Conservation (phyloP, 2,888 invertebrate species). For the Cantharis rustica region DNA sequence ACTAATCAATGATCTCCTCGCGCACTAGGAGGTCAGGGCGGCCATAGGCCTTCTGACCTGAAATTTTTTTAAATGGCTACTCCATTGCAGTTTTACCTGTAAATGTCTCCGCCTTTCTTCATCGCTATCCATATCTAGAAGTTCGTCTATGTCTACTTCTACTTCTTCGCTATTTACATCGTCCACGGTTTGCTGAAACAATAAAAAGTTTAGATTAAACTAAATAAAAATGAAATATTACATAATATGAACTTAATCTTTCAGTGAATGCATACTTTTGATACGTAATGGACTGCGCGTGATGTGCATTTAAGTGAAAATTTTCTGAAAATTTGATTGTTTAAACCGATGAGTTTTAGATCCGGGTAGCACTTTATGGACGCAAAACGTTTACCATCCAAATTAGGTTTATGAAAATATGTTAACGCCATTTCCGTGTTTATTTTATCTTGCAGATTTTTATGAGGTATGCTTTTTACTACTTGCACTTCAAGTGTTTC, state of each 20-base stretch:
- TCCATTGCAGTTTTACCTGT: conserved; percentile 64
- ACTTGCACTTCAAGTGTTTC: neutral
- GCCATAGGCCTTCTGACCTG: too few species aligned
- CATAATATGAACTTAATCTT: neutral
- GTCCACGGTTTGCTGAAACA: conserved; percentile 56
- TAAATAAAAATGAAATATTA: neutral
- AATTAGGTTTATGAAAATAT: neutral
- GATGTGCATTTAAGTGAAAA: neutral
- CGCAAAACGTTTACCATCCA: neutral
- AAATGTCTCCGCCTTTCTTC: conserved; percentile 81
- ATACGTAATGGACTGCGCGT: neutral
- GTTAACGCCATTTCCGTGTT: neutral
- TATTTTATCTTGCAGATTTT: neutral
- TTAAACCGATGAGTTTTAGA: neutral
- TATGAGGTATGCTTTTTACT: neutral
- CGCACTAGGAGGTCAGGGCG: too few species aligned
- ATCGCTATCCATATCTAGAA: conserved; percentile 92
- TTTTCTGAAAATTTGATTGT: neutral
- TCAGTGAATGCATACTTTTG: neutral
- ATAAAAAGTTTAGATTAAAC: conserved; percentile 19
- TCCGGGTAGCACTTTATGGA: neutral
- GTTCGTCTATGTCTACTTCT: conserved; percentile 93
- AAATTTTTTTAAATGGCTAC: too few species aligned
- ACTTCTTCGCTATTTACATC: conserved; percentile 69
- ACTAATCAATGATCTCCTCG: too few species aligned